Percentiles rank a stretch among this genome's conserved stretches.
phyloP scores from a whole-genome alignment of 2,797 vertebrate species.

The Neoniphon sammara region DNA sequence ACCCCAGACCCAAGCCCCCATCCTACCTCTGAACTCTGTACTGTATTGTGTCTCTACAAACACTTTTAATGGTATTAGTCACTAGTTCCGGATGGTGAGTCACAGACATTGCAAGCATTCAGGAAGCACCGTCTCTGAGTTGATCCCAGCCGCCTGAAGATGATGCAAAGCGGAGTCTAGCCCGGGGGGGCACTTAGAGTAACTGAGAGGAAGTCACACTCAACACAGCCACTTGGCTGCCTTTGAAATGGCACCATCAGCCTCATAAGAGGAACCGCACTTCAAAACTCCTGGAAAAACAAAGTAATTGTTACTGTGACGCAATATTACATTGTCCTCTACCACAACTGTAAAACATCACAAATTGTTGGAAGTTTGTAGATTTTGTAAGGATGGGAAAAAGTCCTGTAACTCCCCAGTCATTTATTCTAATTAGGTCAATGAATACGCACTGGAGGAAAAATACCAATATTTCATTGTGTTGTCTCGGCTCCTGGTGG shows the following conservation, averaged over 20 bases:
- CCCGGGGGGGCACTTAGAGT: conserved; percentile 37
- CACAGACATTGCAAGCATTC: conserved; percentile 31
- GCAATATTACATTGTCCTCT: conserved; percentile 8
- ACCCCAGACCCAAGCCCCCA: not conserved
- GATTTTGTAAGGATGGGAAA: conserved; percentile 18
- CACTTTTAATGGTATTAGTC: conserved; percentile 25
- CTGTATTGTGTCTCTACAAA: conserved; percentile 11
- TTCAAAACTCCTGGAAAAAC: conserved; percentile 45
- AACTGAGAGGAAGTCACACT: conserved; percentile 63
- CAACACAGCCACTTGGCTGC: conserved; percentile 52
- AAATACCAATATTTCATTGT: not conserved
- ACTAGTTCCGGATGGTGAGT: conserved; percentile 39
- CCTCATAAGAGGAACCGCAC: conserved; percentile 24
- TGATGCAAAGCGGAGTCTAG: conserved; percentile 20
- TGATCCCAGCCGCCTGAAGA: conserved; percentile 15
- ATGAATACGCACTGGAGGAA: not conserved
- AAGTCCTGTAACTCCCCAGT: not conserved
- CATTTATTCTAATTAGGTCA: conserved; percentile 13
- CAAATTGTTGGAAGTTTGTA: conserved; percentile 4
- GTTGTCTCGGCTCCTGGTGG: not conserved
- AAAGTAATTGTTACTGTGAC: conserved; percentile 25
- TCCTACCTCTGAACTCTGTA: not conserved
- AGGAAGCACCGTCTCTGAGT: conserved; percentile 42
- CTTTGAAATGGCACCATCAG: conserved; percentile 46
- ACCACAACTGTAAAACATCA: conserved; percentile 6